Evolutionary conservation across 2,888 invertebrate species (phyloP), one percentile per base, ranked within the genome.

Genomic region (Lysandra coridon): DNA sequence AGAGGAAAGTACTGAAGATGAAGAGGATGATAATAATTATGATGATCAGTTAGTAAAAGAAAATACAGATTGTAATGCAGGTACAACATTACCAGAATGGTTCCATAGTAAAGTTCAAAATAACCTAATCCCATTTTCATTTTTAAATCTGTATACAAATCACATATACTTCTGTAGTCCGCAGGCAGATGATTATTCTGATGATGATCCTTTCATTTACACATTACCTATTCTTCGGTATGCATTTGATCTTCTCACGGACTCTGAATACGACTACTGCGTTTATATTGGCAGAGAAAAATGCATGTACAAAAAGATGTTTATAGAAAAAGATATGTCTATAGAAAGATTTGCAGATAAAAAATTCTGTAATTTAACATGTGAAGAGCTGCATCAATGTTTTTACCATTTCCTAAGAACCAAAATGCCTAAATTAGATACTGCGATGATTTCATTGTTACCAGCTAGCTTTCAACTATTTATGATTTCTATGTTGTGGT

Each of bases 151-250:
- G 23, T 90, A 96, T 80, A 95, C 95, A n/a, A 95, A 96, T 64
- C 95, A 95, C 80, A 91, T 96, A 75, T 96, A 96, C 85, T 95
- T 97, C 81, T 96, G 96, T 83, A 95, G 95, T 78, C 96, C 97
- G 0, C 97, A 97, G 91, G 95, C 97, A 6, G 98, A 98, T 88
- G 96, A 97, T 87, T 96, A 95, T 84, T 88, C 89, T 4, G 94
- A 95, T 75, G 91, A 95, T 4, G 95, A 97, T 81, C 95, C 96
- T 7, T 96, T 96, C 83, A 85, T 94, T 7, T 94, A 96, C 79
- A 95, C 95, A 53, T 86, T 97, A 81, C 95, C 96, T 17, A 95
- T 98, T 81, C 84, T 97, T 64, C 90, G 93, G 83, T 95, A 95
- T 80, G 95, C 96, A 78, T 96, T 92, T 87, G 94, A 95, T 83